Evolutionary conservation across 2,888 invertebrate species (phyloP).

Genomic region (Caenorhabditis panamensis): DNA sequence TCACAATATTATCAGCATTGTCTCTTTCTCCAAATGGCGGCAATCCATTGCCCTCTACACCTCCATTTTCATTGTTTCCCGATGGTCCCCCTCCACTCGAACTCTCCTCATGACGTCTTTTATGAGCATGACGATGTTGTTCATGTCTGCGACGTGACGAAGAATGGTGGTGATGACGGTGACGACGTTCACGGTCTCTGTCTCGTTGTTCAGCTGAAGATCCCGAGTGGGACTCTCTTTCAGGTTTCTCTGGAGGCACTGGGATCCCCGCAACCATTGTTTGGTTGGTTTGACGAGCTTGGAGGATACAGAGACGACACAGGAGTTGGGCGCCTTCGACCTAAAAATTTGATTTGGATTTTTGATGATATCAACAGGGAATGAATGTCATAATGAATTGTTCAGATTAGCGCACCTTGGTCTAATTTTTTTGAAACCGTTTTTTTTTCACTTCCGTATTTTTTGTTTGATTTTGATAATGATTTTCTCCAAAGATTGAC

Average conservation of each 20-base stretch:
- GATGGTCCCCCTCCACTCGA: background rate
- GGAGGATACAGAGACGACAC: slow-evolving; percentile 70
- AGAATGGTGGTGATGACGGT: slow-evolving; percentile 11
- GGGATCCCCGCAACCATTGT: slow-evolving; percentile 56
- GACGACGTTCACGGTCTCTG: background rate
- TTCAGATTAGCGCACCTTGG: too few relatives aligned
- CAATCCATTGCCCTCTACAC: background rate
- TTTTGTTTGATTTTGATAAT: too few relatives aligned
- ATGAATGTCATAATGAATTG: too few relatives aligned
- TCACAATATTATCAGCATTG: slow-evolving; percentile 56
- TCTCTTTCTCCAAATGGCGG: slow-evolving; percentile 30
- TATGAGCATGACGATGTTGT: slow-evolving; percentile 3
- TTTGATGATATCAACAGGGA: background rate
- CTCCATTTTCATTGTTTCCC: slow-evolving; percentile 41
- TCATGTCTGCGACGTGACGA: slow-evolving; percentile 21
- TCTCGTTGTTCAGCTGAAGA: slow-evolving; percentile 35
- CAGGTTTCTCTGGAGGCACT: slow-evolving; percentile 52
- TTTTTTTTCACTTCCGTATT: too few relatives aligned
- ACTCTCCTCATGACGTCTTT: slow-evolving; percentile 37
- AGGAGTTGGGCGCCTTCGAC: slow-evolving; percentile 33
- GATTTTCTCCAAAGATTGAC: background rate
- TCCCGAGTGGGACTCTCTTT: slow-evolving; percentile 16
- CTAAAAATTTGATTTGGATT: background rate
- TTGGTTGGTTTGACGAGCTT: slow-evolving; percentile 57
- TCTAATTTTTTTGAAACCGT: too few relatives aligned